Conservation (phyloP, 2,888 invertebrate species). For the Drosophila stalkeri region DNA sequence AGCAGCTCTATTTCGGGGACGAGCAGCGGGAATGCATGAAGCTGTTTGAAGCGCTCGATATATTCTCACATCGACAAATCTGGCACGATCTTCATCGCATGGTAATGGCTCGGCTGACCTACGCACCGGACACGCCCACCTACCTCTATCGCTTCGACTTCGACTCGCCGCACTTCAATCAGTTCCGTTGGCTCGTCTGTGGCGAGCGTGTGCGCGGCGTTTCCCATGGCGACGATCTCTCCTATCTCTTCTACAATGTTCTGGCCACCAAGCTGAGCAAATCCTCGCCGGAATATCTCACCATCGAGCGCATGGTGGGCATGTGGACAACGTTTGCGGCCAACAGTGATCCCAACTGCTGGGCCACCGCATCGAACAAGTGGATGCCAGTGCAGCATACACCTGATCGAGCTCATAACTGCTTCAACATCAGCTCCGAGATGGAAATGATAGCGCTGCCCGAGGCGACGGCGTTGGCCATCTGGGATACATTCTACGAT, state of each 20-base stretch:
- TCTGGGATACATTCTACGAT: slow-evolving; percentile 76
- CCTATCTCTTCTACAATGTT: slow-evolving; percentile 82
- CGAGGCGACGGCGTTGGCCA: slow-evolving; percentile 62
- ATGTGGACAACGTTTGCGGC: slow-evolving; percentile 83
- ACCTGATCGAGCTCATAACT: slow-evolving; percentile 54
- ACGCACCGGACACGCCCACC: slow-evolving; percentile 68
- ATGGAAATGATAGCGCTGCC: slow-evolving; percentile 77
- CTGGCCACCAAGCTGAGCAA: slow-evolving; percentile 61
- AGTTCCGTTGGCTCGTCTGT: slow-evolving; percentile 77
- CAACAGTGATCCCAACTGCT: slow-evolving; percentile 81
- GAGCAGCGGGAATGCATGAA: slow-evolving; percentile 56
- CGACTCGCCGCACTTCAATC: slow-evolving; percentile 83
- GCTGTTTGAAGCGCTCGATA: slow-evolving; percentile 53
- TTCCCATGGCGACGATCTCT: slow-evolving; percentile 83
- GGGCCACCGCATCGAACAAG: slow-evolving; percentile 56
- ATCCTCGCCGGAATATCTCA: slow-evolving; percentile 75
- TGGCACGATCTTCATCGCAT: slow-evolving; percentile 82
- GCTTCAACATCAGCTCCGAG: slow-evolving; percentile 79
- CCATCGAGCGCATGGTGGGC: slow-evolving; percentile 82
- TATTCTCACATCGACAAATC: slow-evolving; percentile 71
- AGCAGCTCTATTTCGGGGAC: slow-evolving; percentile 66
- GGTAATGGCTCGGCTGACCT: slow-evolving; percentile 69
- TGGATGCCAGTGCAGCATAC: slow-evolving; percentile 64
- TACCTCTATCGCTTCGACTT: slow-evolving; percentile 84
- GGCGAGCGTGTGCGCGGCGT: slow-evolving; percentile 75